phyloP scores from a whole-genome alignment of 2,888 invertebrate genomes.

The Diabrotica balteata region DNA sequence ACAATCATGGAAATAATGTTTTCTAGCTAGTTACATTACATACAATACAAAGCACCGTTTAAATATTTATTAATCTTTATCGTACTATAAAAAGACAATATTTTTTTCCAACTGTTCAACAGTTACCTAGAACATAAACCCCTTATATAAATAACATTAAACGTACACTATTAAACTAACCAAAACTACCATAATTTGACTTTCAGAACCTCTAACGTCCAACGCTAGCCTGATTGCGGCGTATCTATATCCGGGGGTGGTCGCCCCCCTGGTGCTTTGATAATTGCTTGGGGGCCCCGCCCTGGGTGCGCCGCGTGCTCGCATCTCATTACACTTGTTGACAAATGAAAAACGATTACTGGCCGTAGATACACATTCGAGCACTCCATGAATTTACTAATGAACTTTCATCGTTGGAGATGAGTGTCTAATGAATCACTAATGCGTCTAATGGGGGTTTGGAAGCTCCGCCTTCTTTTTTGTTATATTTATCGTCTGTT shows the following conservation, averaged over 20 bases:
- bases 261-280: constrained; percentile 53
- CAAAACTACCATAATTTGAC: no score
- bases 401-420: constrained; percentile 31
- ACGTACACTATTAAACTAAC: no score
- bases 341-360: constrained; percentile 56
- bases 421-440: constrained; percentile 25
- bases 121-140: no score
- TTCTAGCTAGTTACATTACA: no score
- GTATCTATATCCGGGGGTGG: constrained; percentile 45
- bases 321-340: constrained; percentile 62
- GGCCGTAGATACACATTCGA: constrained; percentile 30
- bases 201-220: no score
- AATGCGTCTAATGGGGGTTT: constrained; percentile 12
- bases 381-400: constrained; percentile 35
- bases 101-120: no score
- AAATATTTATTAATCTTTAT: no score
- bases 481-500: not conserved
- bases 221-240: constrained; percentile 9
- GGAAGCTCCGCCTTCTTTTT: constrained; percentile 9
- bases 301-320: constrained; percentile 60
- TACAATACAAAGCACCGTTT: no score
- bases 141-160: no score
- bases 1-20: no score
- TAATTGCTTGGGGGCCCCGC: constrained; percentile 59
- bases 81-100: no score